Base-by-base conservation (phyloP, 2,113 vertebrate species). In the Hipposideros armiger region DNA sequence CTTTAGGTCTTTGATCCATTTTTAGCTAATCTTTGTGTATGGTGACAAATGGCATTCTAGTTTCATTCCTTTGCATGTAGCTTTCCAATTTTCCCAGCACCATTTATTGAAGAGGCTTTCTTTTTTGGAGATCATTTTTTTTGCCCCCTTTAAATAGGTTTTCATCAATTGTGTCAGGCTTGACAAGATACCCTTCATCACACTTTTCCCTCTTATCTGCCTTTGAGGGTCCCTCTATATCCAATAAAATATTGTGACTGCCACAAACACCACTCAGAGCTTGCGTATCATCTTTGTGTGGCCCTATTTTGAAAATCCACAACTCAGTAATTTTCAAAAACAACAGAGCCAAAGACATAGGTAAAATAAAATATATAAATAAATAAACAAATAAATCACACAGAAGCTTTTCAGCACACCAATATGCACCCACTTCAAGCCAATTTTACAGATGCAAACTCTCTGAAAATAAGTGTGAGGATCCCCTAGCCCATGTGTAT, bases 211-310 rank as follows among this genome's bases (percentile, higher is more conserved):
- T 2, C 24, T 73, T 54, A 19, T 32, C 14, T 17, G 11, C 32
- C 64, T 56, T 30, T 1, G 19, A 36, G 4, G 20, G 13, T 11
- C 3, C 2, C 4, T 11, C n/a, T 81, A 9, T 0, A 7, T 47
- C 24, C 7, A 50, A 3, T 40, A 15, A 4, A 56, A 24, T 40
- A 5, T 36, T 47, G 14, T 52, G 3, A n/a, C 5, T 36, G 1
- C 11, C 36, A 36, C 1, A 2, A 72, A 0, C 14, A 77, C 1
- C 7, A 14, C 24, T 54, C 2, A 20, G 19, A 36, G 7, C 4
- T 66, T 84, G 6, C 22, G 42, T 7, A 20, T 85, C 16, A 40
- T 69, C n/a, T 64, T 52, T 52, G 13, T 6, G 36, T 11, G 32
- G 14, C 11, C 28, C 11, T 80, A n/a, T 52, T 50, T 45, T 69